phyloP scores from a whole-genome alignment of 1,140 invertebrate genomes.

The Heliconius hermathena region DNA sequence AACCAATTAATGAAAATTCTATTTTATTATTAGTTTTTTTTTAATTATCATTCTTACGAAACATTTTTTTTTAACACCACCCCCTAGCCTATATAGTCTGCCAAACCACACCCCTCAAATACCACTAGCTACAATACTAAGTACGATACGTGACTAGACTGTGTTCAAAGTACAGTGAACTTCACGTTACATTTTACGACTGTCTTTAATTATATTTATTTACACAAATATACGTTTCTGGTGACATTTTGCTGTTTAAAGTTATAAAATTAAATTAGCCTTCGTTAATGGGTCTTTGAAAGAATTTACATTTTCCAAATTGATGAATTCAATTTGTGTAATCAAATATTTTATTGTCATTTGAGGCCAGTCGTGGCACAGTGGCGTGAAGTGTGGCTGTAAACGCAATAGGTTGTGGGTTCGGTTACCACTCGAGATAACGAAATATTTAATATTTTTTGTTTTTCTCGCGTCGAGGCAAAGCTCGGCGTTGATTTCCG shows the following conservation, averaged over 20 bases:
- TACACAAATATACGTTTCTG: constrained; percentile 6
- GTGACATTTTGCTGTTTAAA: constrained; percentile 14
- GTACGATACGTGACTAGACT: constrained; percentile 37
- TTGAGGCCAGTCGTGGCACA: no score
- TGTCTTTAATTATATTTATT: constrained; percentile 18
- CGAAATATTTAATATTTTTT: no score
- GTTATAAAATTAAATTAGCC: not conserved
- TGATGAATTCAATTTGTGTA: not conserved
- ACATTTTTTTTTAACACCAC: not conserved
- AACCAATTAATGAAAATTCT: no score
- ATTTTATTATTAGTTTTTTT: no score
- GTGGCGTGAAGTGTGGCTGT: no score
- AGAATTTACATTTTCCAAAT: not conserved
- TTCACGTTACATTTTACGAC: constrained; percentile 27
- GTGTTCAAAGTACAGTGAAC: constrained; percentile 38
- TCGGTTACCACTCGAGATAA: no score
- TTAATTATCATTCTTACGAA: not conserved
- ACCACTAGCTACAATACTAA: constrained; percentile 16
- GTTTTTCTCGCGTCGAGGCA: no score
- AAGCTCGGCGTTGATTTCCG: no score
- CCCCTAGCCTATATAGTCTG: constrained; percentile 28
- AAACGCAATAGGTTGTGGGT: no score
- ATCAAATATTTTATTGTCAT: not conserved
- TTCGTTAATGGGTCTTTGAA: not conserved
- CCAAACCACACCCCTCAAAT: constrained; percentile 28